A percentile compares a stretch with the other conserved stretches of the same genome.
Evolutionary conservation across 2,113 vertebrate genomes (phyloP).

Genomic region (Cyprinodon tularosa): DNA sequence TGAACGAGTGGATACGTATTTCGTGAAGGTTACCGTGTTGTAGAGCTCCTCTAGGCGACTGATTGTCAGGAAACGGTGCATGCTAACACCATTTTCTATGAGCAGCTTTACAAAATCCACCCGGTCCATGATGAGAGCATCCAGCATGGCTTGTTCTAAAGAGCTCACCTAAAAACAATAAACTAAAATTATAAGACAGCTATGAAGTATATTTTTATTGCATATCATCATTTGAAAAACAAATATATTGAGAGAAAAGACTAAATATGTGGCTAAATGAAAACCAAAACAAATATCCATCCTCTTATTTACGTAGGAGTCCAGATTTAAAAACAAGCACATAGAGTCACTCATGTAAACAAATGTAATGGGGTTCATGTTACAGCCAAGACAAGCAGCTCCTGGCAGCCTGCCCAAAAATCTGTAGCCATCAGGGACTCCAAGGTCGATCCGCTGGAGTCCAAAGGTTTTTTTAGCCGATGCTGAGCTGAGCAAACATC

Average conservation of each 20-base stretch:
- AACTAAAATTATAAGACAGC: conserved; percentile 59
- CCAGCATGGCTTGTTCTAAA: conserved; percentile 97
- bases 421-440: conserved; percentile 33
- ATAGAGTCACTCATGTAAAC: conserved; percentile 35
- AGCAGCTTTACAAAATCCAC: conserved; percentile 98
- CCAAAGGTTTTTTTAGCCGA: conserved; percentile 45
- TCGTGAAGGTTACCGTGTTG: conserved; percentile 88
- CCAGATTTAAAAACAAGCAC: conserved; percentile 41
- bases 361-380: conserved; percentile 43
- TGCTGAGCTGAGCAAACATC: conserved; percentile 41
- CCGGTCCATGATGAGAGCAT: conserved; percentile 98
- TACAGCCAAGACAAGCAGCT: conserved; percentile 58
- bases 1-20: not conserved
- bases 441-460: conserved; percentile 38
- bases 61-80: conserved; percentile 99
- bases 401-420: conserved; percentile 35
- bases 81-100: conserved; percentile 98
- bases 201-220: conserved; percentile 9
- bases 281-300: conserved; percentile 1
- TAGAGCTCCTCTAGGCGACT: conserved; percentile 96
- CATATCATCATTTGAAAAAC: conserved; percentile 38
- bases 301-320: conserved; percentile 17
- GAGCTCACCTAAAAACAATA: conserved; percentile 88
- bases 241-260: conserved; percentile 4
- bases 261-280: conserved; percentile 4